Evolutionary conservation across 2,888 invertebrate genomes (phyloP), one percentile per base, ranked within the genome.

Genomic region (Sarcophaga carnaria): DNA sequence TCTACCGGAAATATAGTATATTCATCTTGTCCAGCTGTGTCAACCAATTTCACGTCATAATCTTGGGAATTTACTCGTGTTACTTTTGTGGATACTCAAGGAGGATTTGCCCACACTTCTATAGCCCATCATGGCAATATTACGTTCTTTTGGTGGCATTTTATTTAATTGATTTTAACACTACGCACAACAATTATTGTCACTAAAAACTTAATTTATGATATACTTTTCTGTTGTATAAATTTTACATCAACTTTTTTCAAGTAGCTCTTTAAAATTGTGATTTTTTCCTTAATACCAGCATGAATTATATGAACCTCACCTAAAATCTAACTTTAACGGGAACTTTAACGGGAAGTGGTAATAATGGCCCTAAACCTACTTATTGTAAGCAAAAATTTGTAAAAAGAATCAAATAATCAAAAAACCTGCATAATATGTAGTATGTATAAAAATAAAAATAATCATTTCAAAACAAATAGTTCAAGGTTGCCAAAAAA

Each of bases 1-100:
- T 98, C 98, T 75, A 97, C 96, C 25, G 99, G 99, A 93, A 99
- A 98, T 94, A 99, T 97, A 89, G 98, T 98, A 94, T 98, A 99
- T 94, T 99, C 99, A 95, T 99, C 99, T 94, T 99, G 99, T 74
- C 99, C 99, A 79, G 99, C 99, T 45, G 99, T 99, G 93, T 99
- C 99, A 71, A 99, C 98, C 89, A 99, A 94, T 93, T 98, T 98
- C n/a, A 99, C 95, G 93, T 97, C 97, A 94, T 99, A 99, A 90
- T 99, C 99, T 93, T 98, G 98, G 80, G 98, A 97, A 93, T 97
- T 96, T 60, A 98, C 96, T 90, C 98, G 95, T 78, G 98, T 96
- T 85, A 96, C 96, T 94, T 98, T 99, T 89, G 97, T 97, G 87
- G 87, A 75, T 75, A 94, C 95, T n/a, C n/a, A n/a, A n/a, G n/a